These are phyloP conservation scores for Lepidochitona cinerea DNA, from an alignment of 2,888 invertebrate species.

Conservation along the genomic window DNA sequence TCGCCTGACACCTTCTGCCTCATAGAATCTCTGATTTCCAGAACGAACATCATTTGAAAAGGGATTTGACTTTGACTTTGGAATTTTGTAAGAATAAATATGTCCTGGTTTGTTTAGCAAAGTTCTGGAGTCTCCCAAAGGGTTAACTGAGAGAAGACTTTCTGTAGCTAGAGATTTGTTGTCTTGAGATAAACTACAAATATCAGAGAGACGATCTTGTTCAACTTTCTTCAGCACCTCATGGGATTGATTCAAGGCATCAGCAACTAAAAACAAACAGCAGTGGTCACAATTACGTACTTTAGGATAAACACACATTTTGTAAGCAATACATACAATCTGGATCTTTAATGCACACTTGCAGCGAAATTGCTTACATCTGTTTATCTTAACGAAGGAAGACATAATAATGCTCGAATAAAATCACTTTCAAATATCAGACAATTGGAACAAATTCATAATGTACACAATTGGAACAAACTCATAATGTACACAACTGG, in stretches of 20 bases:
- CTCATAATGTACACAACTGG: too few relatives aligned
- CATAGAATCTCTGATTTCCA: neutral
- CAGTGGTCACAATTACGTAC: too few relatives aligned
- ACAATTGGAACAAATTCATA: too few relatives aligned
- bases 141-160: neutral
- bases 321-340: too few relatives aligned
- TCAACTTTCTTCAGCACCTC: neutral
- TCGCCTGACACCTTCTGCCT: neutral
- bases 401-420: too few relatives aligned
- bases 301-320: neutral
- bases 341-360: too few relatives aligned
- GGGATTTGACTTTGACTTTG: neutral
- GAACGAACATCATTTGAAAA: neutral
- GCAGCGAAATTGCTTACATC: too few relatives aligned
- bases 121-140: neutral
- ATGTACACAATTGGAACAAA: too few relatives aligned
- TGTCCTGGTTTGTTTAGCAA: neutral
- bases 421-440: too few relatives aligned
- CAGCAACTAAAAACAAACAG: neutral
- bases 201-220: neutral
- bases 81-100: neutral
- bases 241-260: neutral
- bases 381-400: too few relatives aligned
- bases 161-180: neutral
- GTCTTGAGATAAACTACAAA: neutral